Evolutionary conservation across 2,797 vertebrate species (phyloP), one percentile per base, ranked within the genome.

Genomic region (Catostomus latipinnis): DNA sequence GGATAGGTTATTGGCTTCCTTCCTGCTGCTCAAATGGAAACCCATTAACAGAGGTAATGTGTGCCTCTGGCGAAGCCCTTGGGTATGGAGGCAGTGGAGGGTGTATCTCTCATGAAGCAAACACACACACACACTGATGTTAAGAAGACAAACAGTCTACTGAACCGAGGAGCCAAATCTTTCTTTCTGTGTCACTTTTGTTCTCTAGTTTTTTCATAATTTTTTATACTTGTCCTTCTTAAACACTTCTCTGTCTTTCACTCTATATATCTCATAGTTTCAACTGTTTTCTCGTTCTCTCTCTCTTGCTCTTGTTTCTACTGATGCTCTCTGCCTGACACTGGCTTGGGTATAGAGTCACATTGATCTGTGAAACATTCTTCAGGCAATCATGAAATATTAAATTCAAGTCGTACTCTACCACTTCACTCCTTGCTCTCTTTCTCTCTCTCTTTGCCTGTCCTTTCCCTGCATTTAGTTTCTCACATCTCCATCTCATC

Each of bases 331-430:
- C 70, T 73, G 53, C 70, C 93, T 95, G 94, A 96, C 92, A 93
- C 94, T 95, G 93, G 94, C 95, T 93, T 92, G 90, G 86, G 94
- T 94, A 93, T 94, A 95, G 85, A 94, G 95, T 95, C 94, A 91
- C 95, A 96, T 96, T 96, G 95, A 96, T 96, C 95, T 96, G 94
- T 92, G 93, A 94, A 86, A 95, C 95, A 91, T 95, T 81, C 95
- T 94, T 93, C 93, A 94, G 95, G 95, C 94, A 92, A 95, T 96
- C 95, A 95, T 96, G 94, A 96, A 96, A 96, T 96, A 96, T 96
- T 96, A 96, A 96, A 96, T 92, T 93, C 94, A 93, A 96, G 95
- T 95, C 94, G 93, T 93, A 95, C 94, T 95, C 95, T 94, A 92
- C 93, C 93, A 93, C 90, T 95, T 94, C 94, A 93, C 94, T 78